Percentiles rank a stretch among this genome's conserved stretches.
phyloP scores from a whole-genome alignment of 2,888 invertebrate genomes.

The Liopterus haemorrhoidalis region DNA sequence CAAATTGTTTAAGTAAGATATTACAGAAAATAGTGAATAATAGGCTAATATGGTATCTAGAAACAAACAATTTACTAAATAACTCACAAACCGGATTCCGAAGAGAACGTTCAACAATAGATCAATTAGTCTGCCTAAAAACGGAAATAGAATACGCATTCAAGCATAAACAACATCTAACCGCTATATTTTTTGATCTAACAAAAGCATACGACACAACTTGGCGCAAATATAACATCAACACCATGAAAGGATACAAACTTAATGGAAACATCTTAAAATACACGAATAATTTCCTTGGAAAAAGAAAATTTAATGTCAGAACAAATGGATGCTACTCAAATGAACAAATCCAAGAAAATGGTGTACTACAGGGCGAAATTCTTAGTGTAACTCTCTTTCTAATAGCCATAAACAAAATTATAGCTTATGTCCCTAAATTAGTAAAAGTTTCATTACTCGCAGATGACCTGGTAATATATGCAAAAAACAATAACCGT shows the following conservation, averaged over 20 bases:
- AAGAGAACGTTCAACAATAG: slow-evolving; percentile 5
- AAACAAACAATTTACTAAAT: slow-evolving; percentile 9
- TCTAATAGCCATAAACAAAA: slow-evolving; percentile 6
- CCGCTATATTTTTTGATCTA: slow-evolving; percentile 10
- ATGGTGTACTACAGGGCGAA: slow-evolving; percentile 7
- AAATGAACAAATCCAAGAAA: slow-evolving; percentile 1
- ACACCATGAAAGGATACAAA: slow-evolving; percentile 2
- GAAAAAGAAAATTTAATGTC: slow-evolving; percentile 11
- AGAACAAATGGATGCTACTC: not conserved
- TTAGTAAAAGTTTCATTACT: not conserved
- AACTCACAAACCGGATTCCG: slow-evolving; percentile 11
- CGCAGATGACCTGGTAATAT: not conserved
- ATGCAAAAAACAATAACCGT: no score
- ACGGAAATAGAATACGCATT: slow-evolving; percentile 13
- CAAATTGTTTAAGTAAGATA: slow-evolving; percentile 10
- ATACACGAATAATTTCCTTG: slow-evolving; percentile 4
- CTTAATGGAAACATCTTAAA: slow-evolving; percentile 5
- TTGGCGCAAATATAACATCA: slow-evolving; percentile 1
- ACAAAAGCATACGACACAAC: slow-evolving; percentile 14
- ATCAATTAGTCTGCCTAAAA: slow-evolving; percentile 6
- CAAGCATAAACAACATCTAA: slow-evolving; percentile 4
- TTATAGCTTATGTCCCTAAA: not conserved
- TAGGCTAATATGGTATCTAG: slow-evolving; percentile 10
- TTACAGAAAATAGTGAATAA: slow-evolving; percentile 17
- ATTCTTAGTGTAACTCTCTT: slow-evolving; percentile 8